Evolutionary conservation across 2,888 invertebrate species (phyloP).

Genomic region (Mesopsocus fuscifrons): DNA sequence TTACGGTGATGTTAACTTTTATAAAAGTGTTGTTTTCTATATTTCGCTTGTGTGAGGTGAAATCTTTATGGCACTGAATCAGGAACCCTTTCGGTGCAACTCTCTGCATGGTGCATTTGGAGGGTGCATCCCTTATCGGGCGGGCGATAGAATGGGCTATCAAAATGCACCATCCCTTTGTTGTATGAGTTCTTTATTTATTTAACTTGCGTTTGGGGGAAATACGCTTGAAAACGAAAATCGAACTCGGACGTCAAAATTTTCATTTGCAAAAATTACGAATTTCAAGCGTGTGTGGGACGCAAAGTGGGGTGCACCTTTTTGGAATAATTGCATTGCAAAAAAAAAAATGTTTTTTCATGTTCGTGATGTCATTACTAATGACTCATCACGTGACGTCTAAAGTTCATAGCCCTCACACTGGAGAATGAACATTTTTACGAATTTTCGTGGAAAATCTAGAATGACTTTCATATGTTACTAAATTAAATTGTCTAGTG

Average conservation of each 20-base stretch:
- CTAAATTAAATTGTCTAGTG: no score
- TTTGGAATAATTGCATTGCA: not conserved
- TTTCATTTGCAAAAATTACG: not conserved
- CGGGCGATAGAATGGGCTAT: conserved; percentile 4
- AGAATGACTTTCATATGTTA: no score
- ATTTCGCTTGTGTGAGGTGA: not conserved
- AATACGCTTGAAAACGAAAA: not conserved
- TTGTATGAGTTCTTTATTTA: not conserved
- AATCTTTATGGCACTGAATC: not conserved
- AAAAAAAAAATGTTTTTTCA: conserved; percentile 1
- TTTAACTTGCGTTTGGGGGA: not conserved
- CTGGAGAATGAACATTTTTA: no score
- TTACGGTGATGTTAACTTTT: not conserved
- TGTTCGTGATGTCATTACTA: no score
- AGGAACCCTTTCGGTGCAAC: conserved; percentile 9
- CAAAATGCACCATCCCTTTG: not conserved
- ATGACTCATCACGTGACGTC: no score
- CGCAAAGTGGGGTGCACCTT: no score
- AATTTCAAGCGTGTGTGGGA: no score
- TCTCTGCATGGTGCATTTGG: conserved; percentile 8
- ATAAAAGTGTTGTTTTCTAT: not conserved
- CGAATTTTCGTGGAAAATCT: no score
- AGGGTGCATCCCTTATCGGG: conserved; percentile 9
- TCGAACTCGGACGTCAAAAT: not conserved
- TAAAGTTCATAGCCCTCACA: no score